Evolutionary conservation across 2,888 invertebrate species (phyloP), one percentile per base, ranked within the genome.

Genomic region (Pandemis cinnamomeana): DNA sequence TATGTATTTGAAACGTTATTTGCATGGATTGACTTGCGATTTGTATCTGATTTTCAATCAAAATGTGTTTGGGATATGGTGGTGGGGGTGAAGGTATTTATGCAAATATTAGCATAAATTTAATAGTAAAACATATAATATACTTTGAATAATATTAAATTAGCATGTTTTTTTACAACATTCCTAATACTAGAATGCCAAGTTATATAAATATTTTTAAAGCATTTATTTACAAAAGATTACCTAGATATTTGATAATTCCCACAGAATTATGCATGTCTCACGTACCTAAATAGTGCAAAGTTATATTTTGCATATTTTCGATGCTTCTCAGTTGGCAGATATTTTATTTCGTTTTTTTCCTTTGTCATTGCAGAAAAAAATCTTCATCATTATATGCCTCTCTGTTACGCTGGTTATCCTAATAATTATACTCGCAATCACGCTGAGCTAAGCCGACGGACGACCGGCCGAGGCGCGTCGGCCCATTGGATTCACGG

Each of bases 311-410:
- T 70, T 62, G 66, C 70, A 60, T 61, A 62, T 64, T 75, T 71
- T 76, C 66, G 13, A 7, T 58, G 67, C 44, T 69, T 72, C 76
- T 77, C 63, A 81, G 77, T 77, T 72, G 11, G 78, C 81, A 81
- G 80, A 75, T 67, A 84, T 89, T 93, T 92, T 91, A 91, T 92
- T 94, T 93, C 87, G 82, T 91, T 91, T 92, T 87, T 94, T 87
- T 91, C 92, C 88, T 94, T 95, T 96, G 89, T 95, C 93, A 95
- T 97, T 96, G 90, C 97, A 97, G 97, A 97, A 97, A 97, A 96
- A 96, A 96, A 96, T 97, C 96, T 96, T 97, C 96, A 97, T 97
- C 95, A 95, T 96, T 93, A 96, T 97, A 95, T 97, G 97, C 96
- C 95, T 97, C 95, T 94, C 96, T 91, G 95, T 97, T 93, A 95